phyloP scores from a whole-genome alignment of 2,888 invertebrate species.

The Pseudanteris insignis region DNA sequence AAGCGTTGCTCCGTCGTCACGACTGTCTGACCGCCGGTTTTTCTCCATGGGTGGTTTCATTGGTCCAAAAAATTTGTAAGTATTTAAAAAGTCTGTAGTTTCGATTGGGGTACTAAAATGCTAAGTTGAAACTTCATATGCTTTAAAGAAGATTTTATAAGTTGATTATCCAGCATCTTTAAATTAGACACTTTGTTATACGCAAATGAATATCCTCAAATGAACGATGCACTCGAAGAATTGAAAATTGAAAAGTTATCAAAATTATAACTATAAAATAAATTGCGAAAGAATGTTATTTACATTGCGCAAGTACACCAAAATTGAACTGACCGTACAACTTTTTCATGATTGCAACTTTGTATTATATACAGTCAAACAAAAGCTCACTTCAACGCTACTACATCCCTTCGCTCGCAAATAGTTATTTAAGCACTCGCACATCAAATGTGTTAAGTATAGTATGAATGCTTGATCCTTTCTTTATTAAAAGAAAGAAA shows the following conservation, averaged over 20 bases:
- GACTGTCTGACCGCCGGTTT: too few species aligned
- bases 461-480: constrained; percentile 14
- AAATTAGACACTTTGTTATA: too few species aligned
- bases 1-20: too few species aligned
- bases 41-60: too few species aligned
- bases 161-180: too few species aligned
- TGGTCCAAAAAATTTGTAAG: too few species aligned
- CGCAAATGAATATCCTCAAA: too few species aligned
- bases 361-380: neutral
- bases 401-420: constrained; percentile 5
- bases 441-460: constrained; percentile 6
- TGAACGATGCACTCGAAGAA: too few species aligned
- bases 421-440: constrained; percentile 13
- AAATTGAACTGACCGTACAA: neutral
- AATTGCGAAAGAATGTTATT: constrained; percentile 10
- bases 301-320: constrained; percentile 3
- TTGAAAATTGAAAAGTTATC: neutral
- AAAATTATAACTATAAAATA: constrained; percentile 1
- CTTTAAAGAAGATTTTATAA: too few species aligned
- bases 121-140: too few species aligned
- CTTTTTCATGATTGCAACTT: neutral
- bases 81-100: too few species aligned
- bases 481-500: constrained; percentile 11
- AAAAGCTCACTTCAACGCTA: neutral
- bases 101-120: too few species aligned